Conservation (phyloP, 2,797 vertebrate species). For the Lepus townsendii region DNA sequence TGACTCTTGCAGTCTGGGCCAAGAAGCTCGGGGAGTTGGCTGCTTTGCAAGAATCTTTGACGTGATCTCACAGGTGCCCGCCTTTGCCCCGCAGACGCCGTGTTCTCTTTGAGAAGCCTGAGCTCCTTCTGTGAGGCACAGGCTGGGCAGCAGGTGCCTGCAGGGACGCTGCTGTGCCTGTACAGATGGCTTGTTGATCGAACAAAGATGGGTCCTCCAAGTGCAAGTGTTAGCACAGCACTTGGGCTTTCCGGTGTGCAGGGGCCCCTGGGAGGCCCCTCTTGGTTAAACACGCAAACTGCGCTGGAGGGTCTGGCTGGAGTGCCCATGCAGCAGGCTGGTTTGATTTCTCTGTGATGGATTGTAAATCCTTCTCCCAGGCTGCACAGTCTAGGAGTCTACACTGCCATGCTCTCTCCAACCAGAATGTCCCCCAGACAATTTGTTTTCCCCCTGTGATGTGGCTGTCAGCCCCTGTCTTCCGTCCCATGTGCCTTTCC, state of each 20-base stretch:
- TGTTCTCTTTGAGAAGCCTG: background rate
- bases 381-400: background rate
- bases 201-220: background rate
- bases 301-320: background rate
- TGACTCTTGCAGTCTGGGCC: background rate
- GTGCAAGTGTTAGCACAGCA: background rate
- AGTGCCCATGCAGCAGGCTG: background rate
- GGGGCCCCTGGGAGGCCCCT: background rate
- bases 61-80: background rate
- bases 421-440: background rate
- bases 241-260: background rate
- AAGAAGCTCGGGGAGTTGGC: background rate
- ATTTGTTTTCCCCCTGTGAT: constrained; percentile 24
- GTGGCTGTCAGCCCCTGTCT: background rate
- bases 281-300: background rate
- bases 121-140: background rate
- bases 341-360: background rate
- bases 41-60: background rate
- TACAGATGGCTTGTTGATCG: constrained; percentile 4
- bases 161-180: background rate
- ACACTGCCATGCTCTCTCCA: background rate
- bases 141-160: background rate
- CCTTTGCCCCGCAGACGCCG: background rate
- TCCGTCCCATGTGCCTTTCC: background rate
- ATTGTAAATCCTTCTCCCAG: background rate